phyloP scores from a whole-genome alignment of 30 jellyfish, hydroid and myxozoan genomes.

The Sanderia malayensis region DNA sequence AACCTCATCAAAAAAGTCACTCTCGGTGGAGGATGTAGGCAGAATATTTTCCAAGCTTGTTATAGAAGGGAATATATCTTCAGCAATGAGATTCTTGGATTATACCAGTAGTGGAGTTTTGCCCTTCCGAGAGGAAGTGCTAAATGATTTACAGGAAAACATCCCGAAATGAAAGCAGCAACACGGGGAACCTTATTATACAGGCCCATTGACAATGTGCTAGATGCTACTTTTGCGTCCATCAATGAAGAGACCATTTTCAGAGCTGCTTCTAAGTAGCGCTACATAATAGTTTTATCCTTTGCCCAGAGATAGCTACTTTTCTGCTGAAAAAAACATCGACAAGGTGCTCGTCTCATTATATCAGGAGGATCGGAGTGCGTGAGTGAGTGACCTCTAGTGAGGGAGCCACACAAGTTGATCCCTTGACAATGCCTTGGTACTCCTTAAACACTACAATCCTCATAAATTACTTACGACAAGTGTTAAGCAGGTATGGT shows the following conservation, averaged over 20 bases:
- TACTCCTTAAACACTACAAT: constrained; percentile 11
- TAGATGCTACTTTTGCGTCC: constrained; percentile 10
- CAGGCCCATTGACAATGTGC: constrained; percentile 7
- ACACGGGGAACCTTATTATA: constrained; percentile 9
- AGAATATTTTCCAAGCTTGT: constrained; percentile 3
- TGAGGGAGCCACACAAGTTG: constrained; percentile 8
- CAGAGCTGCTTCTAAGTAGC: constrained; percentile 13
- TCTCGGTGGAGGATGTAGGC: neutral
- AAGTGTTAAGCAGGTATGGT: constrained; percentile 12
- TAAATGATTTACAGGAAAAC: constrained; percentile 7
- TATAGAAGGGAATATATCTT: constrained; percentile 3
- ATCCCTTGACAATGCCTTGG: constrained; percentile 13
- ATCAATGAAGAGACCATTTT: neutral
- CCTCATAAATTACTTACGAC: constrained; percentile 8
- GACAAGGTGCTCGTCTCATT: constrained; percentile 12
- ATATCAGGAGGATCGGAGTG: constrained; percentile 11
- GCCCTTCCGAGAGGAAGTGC: constrained; percentile 15
- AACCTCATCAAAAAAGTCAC: neutral
- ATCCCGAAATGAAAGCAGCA: constrained; percentile 20
- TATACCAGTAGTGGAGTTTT: neutral
- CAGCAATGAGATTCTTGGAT: constrained; percentile 9
- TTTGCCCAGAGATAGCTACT: constrained; percentile 10
- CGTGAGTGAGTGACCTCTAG: neutral
- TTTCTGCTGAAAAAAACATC: neutral
- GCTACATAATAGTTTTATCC: constrained; percentile 11